Evolutionary conservation across 2,797 vertebrate genomes (phyloP).

Genomic region (Phataginus tricuspis): DNA sequence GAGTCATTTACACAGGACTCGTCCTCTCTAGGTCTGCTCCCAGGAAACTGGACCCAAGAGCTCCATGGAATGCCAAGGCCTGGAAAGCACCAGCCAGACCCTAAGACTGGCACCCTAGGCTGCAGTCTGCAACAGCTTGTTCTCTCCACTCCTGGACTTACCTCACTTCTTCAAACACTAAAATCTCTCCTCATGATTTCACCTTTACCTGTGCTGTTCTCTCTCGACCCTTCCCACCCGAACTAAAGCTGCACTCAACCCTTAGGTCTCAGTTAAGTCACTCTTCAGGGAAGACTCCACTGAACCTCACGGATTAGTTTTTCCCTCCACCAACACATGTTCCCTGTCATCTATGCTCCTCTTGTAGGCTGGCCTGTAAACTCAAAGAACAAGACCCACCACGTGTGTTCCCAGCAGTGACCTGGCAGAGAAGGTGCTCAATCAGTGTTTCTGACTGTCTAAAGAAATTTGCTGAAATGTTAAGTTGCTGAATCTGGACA

Average conservation of each 20-base stretch:
- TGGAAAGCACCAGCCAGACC: not conserved
- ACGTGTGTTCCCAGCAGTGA: not conserved
- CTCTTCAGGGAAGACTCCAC: not conserved
- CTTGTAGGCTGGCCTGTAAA: not conserved
- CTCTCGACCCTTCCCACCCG: not conserved
- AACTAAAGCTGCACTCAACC: not conserved
- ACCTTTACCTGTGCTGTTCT: not conserved
- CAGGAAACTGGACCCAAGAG: not conserved
- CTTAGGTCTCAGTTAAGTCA: not conserved
- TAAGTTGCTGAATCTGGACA: conserved; percentile 35
- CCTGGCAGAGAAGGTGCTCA: not conserved
- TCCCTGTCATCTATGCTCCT: not conserved
- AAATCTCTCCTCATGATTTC: not conserved
- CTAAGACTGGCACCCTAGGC: not conserved
- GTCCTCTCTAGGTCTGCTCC: not conserved
- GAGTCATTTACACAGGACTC: not conserved
- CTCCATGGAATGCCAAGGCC: not conserved
- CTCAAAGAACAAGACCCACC: not conserved
- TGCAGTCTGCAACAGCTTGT: not conserved
- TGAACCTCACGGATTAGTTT: not conserved
- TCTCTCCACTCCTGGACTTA: not conserved
- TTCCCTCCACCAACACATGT: not conserved
- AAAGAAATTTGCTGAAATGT: conserved; percentile 40
- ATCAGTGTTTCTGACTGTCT: conserved; percentile 9
- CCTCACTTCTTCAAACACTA: not conserved